Conservation (phyloP, 2,113 vertebrate species). For the Rhabdornis inornatus region DNA sequence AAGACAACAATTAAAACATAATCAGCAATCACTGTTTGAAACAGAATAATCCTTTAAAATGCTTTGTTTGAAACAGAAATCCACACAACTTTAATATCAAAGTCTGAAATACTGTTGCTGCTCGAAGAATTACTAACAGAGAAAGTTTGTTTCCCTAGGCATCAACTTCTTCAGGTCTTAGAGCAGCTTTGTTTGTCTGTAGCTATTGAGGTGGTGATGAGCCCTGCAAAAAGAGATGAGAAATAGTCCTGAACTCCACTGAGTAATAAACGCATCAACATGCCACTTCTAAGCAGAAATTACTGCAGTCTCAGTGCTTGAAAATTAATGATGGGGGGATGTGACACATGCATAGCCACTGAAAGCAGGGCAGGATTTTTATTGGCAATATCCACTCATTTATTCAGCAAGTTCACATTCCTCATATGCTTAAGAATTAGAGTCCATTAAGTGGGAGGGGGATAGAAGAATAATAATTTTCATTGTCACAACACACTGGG, state of each 20-base stretch:
- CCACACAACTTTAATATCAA: not conserved
- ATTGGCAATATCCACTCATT: not conserved
- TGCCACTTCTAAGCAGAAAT: not conserved
- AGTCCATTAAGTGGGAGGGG: not conserved
- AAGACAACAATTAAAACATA: not conserved
- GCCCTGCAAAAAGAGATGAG: not conserved
- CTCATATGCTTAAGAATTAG: slow-evolving; percentile 23
- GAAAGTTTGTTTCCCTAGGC: not conserved
- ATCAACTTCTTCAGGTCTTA: not conserved
- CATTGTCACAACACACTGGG: not conserved
- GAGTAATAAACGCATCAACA: not conserved
- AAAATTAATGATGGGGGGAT: not conserved
- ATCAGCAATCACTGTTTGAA: not conserved
- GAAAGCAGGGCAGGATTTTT: not conserved
- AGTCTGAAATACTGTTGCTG: not conserved
- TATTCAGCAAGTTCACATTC: not conserved
- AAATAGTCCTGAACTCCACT: not conserved
- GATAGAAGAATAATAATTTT: not conserved
- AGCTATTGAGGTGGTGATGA: not conserved
- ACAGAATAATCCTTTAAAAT: not conserved
- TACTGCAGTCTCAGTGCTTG: not conserved
- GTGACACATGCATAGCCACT: not conserved
- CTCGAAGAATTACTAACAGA: not conserved
- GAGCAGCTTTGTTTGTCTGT: not conserved
- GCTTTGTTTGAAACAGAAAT: not conserved